These are phyloP conservation scores for Platyrinchus mystaceus DNA, from an alignment of 2,797 vertebrate genomes.

Conservation along the genomic window DNA sequence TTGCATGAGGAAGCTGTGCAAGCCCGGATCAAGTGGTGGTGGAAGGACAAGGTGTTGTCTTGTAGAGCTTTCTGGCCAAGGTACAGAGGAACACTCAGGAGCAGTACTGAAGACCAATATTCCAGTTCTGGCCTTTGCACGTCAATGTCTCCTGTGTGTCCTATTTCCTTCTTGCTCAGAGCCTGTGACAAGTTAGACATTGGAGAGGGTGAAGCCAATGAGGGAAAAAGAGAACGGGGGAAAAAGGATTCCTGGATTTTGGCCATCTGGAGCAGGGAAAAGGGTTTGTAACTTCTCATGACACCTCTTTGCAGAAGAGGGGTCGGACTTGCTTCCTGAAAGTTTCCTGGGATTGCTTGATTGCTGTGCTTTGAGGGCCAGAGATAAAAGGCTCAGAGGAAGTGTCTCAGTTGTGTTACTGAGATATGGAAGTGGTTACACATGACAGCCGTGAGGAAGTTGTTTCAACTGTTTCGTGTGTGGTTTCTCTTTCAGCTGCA, in stretches of 20 bases:
- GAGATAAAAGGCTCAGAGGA: not conserved
- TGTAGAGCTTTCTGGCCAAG: not conserved
- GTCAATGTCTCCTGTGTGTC: not conserved
- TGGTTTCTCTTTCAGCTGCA: constrained; percentile 1
- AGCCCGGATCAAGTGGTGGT: not conserved
- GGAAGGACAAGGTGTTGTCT: not conserved
- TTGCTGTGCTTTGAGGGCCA: not conserved
- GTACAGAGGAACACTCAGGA: not conserved
- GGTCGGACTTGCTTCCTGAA: not conserved
- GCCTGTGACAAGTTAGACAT: not conserved
- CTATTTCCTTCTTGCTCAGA: not conserved
- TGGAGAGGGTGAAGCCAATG: not conserved
- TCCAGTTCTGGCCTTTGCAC: not conserved
- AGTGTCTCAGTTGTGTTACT: not conserved
- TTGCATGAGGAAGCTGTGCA: not conserved
- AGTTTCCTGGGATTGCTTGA: not conserved
- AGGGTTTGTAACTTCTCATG: not conserved
- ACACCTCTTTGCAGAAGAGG: not conserved
- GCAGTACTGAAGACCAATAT: not conserved
- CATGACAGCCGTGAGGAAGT: not conserved
- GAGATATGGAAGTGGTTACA: not conserved
- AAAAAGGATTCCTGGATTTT: not conserved
- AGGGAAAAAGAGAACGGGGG: not conserved
- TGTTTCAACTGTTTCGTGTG: not conserved
- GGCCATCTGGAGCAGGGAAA: not conserved